A percentile compares a stretch with the other conserved stretches of the same genome.
Evolutionary conservation across 2,797 vertebrate genomes (phyloP).

Genomic region (Remorina albescens): DNA sequence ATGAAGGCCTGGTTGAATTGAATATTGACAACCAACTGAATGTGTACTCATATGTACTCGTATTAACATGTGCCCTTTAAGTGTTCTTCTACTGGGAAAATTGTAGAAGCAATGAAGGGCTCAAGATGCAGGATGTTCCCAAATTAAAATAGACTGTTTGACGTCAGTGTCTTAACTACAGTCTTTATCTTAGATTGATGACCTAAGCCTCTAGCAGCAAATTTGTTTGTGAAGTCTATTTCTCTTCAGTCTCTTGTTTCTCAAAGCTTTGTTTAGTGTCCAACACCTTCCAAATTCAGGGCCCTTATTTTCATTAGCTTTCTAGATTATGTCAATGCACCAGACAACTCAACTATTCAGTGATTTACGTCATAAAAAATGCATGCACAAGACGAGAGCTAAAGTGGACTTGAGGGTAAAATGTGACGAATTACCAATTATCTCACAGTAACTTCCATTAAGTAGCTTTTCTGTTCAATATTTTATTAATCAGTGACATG

Average conservation of each 20-base stretch:
- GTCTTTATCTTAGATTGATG: constrained; percentile 8
- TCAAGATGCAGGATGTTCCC: constrained; percentile 35
- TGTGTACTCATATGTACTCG: not conserved
- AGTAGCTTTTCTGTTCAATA: not conserved
- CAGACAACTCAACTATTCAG: not conserved
- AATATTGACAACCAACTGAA: constrained; percentile 21
- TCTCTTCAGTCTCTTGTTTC: not conserved
- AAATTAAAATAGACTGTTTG: constrained; percentile 43
- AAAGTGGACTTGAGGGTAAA: not conserved
- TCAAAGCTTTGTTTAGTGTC: constrained; percentile 10
- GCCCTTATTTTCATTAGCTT: not conserved
- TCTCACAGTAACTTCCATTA: not conserved
- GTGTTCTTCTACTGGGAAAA: constrained; percentile 28
- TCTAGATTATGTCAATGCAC: not conserved
- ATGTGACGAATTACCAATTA: not conserved
- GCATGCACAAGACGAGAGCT: not conserved
- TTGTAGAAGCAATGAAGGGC: constrained; percentile 32
- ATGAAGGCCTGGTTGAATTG: constrained; percentile 30
- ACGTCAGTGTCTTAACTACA: constrained; percentile 26
- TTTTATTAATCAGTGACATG: not conserved
- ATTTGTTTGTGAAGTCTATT: constrained; percentile 6
- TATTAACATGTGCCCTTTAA: constrained; percentile 30
- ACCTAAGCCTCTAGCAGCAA: not conserved
- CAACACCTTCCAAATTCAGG: not conserved
- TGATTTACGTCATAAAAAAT: constrained; percentile 4